These are phyloP conservation scores for Cichladusa arquata DNA, from an alignment of 2,113 vertebrate genomes.

Conservation along the genomic window DNA sequence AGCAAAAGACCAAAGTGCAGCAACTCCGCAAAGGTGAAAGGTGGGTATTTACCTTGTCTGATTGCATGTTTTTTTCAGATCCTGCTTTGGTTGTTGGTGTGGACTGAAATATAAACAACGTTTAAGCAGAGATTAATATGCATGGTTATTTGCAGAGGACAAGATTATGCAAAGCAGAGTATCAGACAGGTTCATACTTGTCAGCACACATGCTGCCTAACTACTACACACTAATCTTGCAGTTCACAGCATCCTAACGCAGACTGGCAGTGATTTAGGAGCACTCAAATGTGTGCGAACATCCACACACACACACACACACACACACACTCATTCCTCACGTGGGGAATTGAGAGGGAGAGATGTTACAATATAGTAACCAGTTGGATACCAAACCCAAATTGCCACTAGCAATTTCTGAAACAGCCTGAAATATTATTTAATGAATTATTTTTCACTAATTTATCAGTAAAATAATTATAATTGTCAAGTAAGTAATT, in stretches of 20 bases:
- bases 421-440: background rate
- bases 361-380: background rate
- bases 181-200: background rate
- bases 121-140: background rate
- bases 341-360: accelerated
- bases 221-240: too few relatives aligned
- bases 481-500: background rate
- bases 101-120: background rate
- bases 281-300: too few relatives aligned
- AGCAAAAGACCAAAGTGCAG: background rate
- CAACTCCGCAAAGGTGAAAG: background rate
- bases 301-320: background rate
- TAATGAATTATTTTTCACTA: background rate
- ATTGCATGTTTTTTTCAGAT: conserved; percentile 36
- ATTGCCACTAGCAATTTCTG: background rate
- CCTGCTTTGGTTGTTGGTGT: background rate
- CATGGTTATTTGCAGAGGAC: background rate
- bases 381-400: background rate
- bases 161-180: background rate
- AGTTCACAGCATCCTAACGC: background rate
- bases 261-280: background rate
- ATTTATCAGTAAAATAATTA: background rate
- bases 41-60: conserved; percentile 38
- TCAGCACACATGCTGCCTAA: background rate
- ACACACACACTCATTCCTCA: background rate